A percentile compares a stretch with the other conserved stretches of the same genome.
Conservation (phyloP, 2,797 vertebrate genomes). For the Muscicapa comitata region DNA sequence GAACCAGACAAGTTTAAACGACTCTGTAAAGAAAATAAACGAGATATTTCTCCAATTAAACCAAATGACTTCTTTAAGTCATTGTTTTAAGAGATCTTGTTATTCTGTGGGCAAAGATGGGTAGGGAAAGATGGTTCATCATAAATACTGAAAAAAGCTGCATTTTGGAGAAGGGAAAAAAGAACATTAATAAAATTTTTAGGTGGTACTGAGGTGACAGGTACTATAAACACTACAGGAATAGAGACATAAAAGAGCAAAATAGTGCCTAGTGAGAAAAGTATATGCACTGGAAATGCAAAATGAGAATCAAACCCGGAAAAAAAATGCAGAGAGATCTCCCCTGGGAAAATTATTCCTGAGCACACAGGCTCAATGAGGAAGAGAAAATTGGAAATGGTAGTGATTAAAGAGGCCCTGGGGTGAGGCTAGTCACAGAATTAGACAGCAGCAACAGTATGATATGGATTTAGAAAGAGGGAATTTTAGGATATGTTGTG, state of each 20-base stretch:
- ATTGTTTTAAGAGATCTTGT: background rate
- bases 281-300: slow-evolving; percentile 4
- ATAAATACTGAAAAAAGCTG: background rate
- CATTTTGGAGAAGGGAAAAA: background rate
- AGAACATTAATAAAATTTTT: background rate
- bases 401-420: slow-evolving; percentile 11
- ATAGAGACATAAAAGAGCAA: background rate
- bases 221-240: slow-evolving; percentile 2
- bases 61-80: background rate
- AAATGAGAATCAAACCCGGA: slow-evolving; percentile 2
- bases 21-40: background rate
- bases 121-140: background rate
- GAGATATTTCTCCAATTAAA: slow-evolving; percentile 30
- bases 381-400: slow-evolving; percentile 5
- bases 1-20: background rate
- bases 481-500: background rate
- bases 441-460: background rate
- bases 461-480: background rate
- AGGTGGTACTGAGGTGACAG: background rate
- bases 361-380: background rate
- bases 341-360: background rate
- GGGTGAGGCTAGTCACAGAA: background rate
- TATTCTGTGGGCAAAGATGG: background rate
- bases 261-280: background rate
- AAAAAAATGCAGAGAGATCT: background rate